Evolutionary conservation across 2,888 invertebrate genomes (phyloP).

Genomic region (Troides helena): DNA sequence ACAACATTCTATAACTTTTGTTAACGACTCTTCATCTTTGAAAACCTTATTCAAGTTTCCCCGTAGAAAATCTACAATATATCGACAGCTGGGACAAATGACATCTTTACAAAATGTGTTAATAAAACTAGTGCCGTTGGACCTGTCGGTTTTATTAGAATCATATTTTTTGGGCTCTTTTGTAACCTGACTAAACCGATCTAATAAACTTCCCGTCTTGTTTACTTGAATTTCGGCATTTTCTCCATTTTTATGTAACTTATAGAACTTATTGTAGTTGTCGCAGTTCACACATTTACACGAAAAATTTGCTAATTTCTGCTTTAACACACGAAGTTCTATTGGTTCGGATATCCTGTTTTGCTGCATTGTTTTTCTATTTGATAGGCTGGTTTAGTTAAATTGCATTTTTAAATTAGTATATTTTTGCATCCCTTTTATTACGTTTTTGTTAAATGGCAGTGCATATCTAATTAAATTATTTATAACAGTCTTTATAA

Average conservation of each 20-base stretch:
- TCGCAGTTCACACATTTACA: slow-evolving; percentile 50
- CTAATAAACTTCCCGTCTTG: slow-evolving; percentile 23
- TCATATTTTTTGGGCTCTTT: slow-evolving; percentile 10
- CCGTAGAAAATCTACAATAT: slow-evolving; percentile 46
- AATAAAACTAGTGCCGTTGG: slow-evolving; percentile 28
- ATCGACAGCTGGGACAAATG: slow-evolving; percentile 52
- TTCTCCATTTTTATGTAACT: slow-evolving; percentile 27
- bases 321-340: slow-evolving; percentile 53
- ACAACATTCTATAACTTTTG: slow-evolving; percentile 37
- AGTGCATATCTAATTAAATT: slow-evolving; percentile 10
- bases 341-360: slow-evolving; percentile 40
- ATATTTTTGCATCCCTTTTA: background rate
- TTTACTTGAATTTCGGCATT: slow-evolving; percentile 43
- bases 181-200: slow-evolving; percentile 36
- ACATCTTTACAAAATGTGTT: slow-evolving; percentile 34
- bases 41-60: slow-evolving; percentile 42
- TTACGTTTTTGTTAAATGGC: background rate
- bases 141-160: slow-evolving; percentile 15
- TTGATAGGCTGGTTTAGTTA: slow-evolving; percentile 9
- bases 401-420: slow-evolving; percentile 5
- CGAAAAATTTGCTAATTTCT: slow-evolving; percentile 48
- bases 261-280: slow-evolving; percentile 22
- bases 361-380: slow-evolving; percentile 32
- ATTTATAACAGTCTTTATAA: background rate
- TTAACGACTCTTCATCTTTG: slow-evolving; percentile 59